Conservation (phyloP, 2,113 vertebrate species). For the Eulemur macaco region DNA sequence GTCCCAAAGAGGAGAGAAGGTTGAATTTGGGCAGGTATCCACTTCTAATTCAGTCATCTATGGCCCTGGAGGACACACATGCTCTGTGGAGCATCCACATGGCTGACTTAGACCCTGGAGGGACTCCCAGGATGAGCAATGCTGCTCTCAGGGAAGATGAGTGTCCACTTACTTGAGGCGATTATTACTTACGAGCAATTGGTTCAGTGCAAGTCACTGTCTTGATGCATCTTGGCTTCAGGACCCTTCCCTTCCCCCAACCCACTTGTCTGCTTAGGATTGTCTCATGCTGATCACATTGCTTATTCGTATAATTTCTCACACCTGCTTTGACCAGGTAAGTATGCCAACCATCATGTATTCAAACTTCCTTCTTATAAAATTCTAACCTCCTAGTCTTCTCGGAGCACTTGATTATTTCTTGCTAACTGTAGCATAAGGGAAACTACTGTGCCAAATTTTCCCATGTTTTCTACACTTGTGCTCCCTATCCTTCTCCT, state of each 20-base stretch:
- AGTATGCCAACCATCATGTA: neutral
- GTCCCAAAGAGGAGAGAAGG: neutral
- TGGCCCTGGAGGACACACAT: neutral
- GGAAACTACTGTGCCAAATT: neutral
- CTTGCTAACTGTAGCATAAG: neutral
- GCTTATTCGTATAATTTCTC: neutral
- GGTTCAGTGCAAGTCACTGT: neutral
- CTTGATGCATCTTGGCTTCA: neutral
- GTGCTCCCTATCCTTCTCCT: neutral
- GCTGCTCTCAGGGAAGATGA: neutral
- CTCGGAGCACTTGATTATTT: neutral
- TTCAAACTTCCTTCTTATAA: neutral
- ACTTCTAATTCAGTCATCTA: neutral
- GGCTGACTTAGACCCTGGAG: neutral
- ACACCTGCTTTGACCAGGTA: neutral
- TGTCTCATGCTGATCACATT: too few species aligned
- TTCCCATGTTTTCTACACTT: neutral
- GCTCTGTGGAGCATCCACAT: neutral
- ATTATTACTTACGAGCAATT: neutral
- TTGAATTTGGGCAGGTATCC: neutral
- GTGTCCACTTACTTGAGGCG: neutral
- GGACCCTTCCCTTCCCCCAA: neutral
- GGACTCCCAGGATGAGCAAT: neutral
- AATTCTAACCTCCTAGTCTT: neutral
- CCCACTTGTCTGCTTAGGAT: neutral